These are phyloP conservation scores for Stomatorhinus walkeri DNA, from an alignment of 2,797 vertebrate species.

Conservation along the genomic window DNA sequence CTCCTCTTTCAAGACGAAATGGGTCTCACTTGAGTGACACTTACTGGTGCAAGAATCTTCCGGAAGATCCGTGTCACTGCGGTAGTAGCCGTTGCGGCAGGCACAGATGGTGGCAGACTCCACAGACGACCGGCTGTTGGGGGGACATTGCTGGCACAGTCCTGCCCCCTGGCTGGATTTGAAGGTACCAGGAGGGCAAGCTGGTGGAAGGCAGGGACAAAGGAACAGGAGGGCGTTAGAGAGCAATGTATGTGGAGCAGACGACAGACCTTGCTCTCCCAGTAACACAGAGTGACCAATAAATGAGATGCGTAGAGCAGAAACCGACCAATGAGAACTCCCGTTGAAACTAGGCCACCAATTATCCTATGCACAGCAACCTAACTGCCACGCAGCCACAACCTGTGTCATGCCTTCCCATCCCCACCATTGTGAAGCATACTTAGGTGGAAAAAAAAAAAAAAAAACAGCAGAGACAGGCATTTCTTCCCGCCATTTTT, in stretches of 20 bases:
- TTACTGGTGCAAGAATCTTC: slow-evolving; percentile 83
- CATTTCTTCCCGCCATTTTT: background rate
- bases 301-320: background rate
- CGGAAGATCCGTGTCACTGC: slow-evolving; percentile 76
- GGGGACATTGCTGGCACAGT: slow-evolving; percentile 73
- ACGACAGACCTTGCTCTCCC: background rate
- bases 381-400: background rate
- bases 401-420: background rate
- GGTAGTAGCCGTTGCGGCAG: slow-evolving; percentile 83
- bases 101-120: slow-evolving; percentile 77
- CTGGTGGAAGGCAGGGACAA: slow-evolving; percentile 52
- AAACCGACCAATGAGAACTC: background rate
- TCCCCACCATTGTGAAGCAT: background rate
- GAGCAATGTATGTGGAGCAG: background rate
- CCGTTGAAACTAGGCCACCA: background rate
- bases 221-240: background rate
- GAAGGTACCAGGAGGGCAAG: slow-evolving; percentile 85
- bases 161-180: slow-evolving; percentile 79
- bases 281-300: background rate
- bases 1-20: background rate
- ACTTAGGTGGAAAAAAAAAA: background rate
- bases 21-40: slow-evolving; percentile 41
- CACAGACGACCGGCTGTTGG: slow-evolving; percentile 77
- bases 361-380: background rate
- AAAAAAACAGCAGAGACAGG: background rate